phyloP scores from a whole-genome alignment of 2,797 vertebrate species.

The Paedocypris micromegethes region DNA sequence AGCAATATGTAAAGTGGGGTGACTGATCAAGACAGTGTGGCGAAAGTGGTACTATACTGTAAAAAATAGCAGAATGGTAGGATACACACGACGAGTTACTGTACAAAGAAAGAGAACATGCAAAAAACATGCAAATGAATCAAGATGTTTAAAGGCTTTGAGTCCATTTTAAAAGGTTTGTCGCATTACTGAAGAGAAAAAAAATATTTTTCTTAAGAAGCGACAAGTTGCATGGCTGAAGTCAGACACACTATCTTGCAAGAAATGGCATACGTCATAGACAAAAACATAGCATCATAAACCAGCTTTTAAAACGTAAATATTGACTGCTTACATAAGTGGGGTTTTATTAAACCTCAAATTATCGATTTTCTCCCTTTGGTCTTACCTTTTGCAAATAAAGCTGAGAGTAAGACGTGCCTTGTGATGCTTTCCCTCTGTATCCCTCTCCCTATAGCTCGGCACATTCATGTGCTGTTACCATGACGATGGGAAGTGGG shows the following conservation, averaged over 20 bases:
- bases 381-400: constrained; percentile 70
- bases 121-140: too few relatives aligned
- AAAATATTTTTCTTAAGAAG: constrained; percentile 9
- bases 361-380: constrained; percentile 6
- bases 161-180: too few relatives aligned
- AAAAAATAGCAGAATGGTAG: too few relatives aligned
- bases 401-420: constrained; percentile 76
- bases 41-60: too few relatives aligned
- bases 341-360: not conserved
- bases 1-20: too few relatives aligned
- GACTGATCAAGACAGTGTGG: too few relatives aligned
- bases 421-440: constrained; percentile 72
- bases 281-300: constrained; percentile 10
- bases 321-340: too few relatives aligned
- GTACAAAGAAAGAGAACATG: too few relatives aligned
- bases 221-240: constrained; percentile 26
- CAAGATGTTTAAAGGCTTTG: too few relatives aligned
- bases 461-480: constrained; percentile 80
- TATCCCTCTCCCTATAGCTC: constrained; percentile 52
- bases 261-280: constrained; percentile 25
- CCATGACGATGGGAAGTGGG: constrained; percentile 77
- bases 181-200: too few relatives aligned
- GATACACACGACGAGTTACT: too few relatives aligned
- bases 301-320: not conserved
- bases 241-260: constrained; percentile 23